phyloP scores from a whole-genome alignment of 1,140 invertebrate genomes.

The Trachelipus rathkii region DNA sequence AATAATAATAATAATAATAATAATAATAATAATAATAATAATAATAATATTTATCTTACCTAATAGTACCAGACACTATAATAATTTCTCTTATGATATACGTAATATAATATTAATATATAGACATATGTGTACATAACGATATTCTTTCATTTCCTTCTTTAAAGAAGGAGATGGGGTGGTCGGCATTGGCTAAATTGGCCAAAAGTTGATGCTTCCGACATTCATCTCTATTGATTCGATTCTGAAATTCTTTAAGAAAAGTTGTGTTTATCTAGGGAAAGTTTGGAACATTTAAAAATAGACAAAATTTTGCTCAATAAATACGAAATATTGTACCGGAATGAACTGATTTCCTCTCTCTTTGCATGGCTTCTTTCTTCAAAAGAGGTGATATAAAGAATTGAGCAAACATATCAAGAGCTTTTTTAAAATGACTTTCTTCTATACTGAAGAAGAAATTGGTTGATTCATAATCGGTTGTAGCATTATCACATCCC shows the following conservation, averaged over 20 bases:
- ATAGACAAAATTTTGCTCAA: too few relatives aligned
- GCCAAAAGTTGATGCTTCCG: conserved; percentile 70
- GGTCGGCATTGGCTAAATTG: conserved; percentile 61
- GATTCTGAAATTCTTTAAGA: conserved; percentile 67
- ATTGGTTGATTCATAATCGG: conserved; percentile 80
- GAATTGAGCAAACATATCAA: conserved; percentile 85
- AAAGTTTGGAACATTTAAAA: too few relatives aligned
- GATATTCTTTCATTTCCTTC: conserved; percentile 73
- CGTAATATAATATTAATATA: too few relatives aligned
- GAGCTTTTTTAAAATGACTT: conserved; percentile 70
- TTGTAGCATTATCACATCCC: conserved; percentile 83
- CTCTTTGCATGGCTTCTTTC: conserved; percentile 76
- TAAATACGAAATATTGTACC: conserved; percentile 54
- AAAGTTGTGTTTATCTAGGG: too few relatives aligned
- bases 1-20: too few relatives aligned
- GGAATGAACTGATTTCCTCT: conserved; percentile 87
- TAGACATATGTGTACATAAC: too few relatives aligned
- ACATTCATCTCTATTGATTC: conserved; percentile 61
- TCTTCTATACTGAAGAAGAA: conserved; percentile 82
- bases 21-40: too few relatives aligned
- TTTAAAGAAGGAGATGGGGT: conserved; percentile 73
- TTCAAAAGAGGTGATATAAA: conserved; percentile 87
- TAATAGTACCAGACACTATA: too few relatives aligned
- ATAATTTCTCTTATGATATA: too few relatives aligned
- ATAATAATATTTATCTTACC: too few relatives aligned